Percentiles rank a stretch among this genome's conserved stretches.
Conservation (phyloP, 2,888 invertebrate genomes). For the Rhagonycha fulva region DNA sequence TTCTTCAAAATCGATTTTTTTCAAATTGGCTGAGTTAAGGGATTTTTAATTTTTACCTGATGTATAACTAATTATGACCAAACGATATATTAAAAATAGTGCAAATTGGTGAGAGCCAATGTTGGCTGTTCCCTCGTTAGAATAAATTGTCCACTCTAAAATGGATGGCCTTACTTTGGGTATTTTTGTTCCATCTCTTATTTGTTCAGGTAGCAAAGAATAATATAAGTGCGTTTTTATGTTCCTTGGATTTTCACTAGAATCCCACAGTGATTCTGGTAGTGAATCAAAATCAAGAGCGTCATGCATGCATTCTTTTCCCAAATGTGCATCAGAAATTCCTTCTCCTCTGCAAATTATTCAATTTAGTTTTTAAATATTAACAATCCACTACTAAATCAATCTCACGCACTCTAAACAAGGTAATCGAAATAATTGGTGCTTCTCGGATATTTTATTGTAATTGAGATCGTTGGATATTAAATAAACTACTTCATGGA, state of each 20-base stretch:
- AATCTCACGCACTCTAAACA: slow-evolving; percentile 63
- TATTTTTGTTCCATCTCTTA: slow-evolving; percentile 49
- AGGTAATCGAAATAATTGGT: slow-evolving; percentile 59
- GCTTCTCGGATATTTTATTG: slow-evolving; percentile 53
- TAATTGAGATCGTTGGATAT: slow-evolving; percentile 67
- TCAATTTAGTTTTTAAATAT: neutral
- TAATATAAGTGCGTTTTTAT: slow-evolving; percentile 68
- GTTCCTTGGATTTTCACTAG: neutral
- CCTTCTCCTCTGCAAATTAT: too few species aligned
- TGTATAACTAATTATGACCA: too few species aligned
- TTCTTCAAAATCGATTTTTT: too few species aligned
- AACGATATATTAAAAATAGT: too few species aligned
- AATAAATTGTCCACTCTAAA: neutral
- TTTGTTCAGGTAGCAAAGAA: slow-evolving; percentile 60
- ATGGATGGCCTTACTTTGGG: slow-evolving; percentile 43
- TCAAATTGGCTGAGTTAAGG: too few species aligned
- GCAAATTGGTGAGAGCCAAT: too few species aligned
- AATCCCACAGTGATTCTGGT: too few species aligned
- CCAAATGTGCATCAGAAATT: too few species aligned
- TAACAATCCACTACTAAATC: neutral
- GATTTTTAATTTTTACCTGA: too few species aligned
- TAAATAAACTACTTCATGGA: slow-evolving; percentile 76
- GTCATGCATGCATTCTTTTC: too few species aligned
- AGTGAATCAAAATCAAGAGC: too few species aligned
- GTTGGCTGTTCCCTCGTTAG: too few species aligned